phyloP scores from a whole-genome alignment of 2,113 vertebrate genomes.

The Mustela lutreola region DNA sequence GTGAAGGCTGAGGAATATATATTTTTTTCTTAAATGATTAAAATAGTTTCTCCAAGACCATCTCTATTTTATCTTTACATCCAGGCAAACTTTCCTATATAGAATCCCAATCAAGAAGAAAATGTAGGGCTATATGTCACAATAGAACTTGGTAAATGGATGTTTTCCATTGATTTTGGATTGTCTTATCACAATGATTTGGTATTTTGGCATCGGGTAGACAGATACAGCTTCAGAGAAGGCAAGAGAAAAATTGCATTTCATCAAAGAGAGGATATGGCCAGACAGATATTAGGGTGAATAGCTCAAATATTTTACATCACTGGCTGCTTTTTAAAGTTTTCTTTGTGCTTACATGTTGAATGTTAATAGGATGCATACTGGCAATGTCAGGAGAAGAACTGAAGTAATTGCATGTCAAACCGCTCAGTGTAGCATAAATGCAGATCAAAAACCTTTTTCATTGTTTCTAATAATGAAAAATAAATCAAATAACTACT shows the following conservation, averaged over 20 bases:
- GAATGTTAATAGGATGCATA: conserved; percentile 1
- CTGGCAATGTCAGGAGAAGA: conserved; percentile 27
- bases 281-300: neutral
- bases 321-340: neutral
- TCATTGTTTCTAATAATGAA: conserved; percentile 34
- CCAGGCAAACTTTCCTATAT: conserved; percentile 14
- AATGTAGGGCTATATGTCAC: neutral
- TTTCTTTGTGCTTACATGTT: conserved; percentile 38
- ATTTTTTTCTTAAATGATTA: conserved; percentile 67
- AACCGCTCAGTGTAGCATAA: neutral
- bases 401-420: neutral
- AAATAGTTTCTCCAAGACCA: conserved; percentile 60
- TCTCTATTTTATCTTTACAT: conserved; percentile 68
- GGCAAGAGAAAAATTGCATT: conserved; percentile 37
- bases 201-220: conserved; percentile 42
- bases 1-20: conserved; percentile 43
- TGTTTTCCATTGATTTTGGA: conserved; percentile 41
- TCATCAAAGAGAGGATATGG: neutral
- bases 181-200: conserved; percentile 56
- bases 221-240: conserved; percentile 2
- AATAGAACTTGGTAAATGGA: conserved; percentile 8
- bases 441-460: neutral
- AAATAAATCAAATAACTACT: conserved; percentile 48
- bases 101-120: conserved; percentile 24
- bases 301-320: conserved; percentile 34